These are phyloP conservation scores for Drosophila parvula DNA, from an alignment of 1,140 invertebrate species.

Conservation along the genomic window DNA sequence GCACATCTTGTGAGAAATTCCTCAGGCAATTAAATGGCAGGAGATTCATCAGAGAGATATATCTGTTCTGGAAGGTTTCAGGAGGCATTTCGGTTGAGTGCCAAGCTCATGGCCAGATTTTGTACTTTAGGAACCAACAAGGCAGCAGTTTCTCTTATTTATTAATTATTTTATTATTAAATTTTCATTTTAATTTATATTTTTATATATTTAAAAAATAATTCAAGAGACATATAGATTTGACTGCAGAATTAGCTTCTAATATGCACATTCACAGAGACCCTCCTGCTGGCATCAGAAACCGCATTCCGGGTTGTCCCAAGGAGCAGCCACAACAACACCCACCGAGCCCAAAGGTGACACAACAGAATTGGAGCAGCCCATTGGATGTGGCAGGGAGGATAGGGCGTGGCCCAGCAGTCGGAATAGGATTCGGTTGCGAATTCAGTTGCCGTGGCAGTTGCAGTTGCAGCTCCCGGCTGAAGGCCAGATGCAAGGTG, in stretches of 20 bases:
- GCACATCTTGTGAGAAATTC: conserved; percentile 25
- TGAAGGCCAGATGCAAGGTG: conserved; percentile 30
- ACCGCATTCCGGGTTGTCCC: conserved; percentile 30
- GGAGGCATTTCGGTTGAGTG: neutral
- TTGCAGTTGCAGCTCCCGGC: conserved; percentile 50
- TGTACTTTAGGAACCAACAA: neutral
- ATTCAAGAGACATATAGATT: neutral
- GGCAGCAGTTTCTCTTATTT: no score
- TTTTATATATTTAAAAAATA: neutral
- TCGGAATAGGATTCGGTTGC: conserved; percentile 18
- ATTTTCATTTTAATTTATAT: neutral
- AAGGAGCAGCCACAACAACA: conserved; percentile 23
- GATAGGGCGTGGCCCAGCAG: conserved; percentile 48
- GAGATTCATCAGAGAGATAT: conserved; percentile 22
- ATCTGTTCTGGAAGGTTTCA: conserved; percentile 1
- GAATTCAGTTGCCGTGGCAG: conserved; percentile 20
- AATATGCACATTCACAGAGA: neutral
- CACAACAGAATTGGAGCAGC: conserved; percentile 50
- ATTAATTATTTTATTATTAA: neutral
- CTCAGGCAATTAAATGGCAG: conserved; percentile 23
- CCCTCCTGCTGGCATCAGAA: neutral
- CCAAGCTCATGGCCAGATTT: neutral
- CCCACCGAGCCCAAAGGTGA: conserved; percentile 55
- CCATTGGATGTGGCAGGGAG: conserved; percentile 1
- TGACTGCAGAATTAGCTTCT: neutral